Evolutionary conservation across 2,113 vertebrate genomes (phyloP).

Genomic region (Vanacampus margaritifer): DNA sequence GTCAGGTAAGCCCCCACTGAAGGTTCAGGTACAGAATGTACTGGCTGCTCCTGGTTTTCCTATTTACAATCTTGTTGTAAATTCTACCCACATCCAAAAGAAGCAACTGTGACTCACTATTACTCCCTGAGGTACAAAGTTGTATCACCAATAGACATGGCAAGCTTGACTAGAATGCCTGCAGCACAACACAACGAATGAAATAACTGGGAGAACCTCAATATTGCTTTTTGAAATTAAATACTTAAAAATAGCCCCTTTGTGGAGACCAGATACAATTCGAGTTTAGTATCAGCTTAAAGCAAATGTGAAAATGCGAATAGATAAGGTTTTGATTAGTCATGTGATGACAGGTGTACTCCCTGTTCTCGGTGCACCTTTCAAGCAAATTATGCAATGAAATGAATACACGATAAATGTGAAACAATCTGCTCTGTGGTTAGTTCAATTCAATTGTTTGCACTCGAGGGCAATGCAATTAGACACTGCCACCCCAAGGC

Average conservation of each 20-base stretch:
- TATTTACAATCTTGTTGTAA: background rate
- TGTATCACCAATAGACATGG: background rate
- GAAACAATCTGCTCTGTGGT: background rate
- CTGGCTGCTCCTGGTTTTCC: background rate
- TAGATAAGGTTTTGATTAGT: background rate
- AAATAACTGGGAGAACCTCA: background rate
- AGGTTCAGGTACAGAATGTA: background rate
- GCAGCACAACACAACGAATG: background rate
- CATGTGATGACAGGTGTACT: background rate
- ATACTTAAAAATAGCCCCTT: slow-evolving; percentile 13
- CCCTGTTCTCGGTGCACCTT: background rate
- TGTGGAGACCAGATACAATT: slow-evolving; percentile 24
- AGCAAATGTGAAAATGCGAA: slow-evolving; percentile 17
- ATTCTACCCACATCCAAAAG: background rate
- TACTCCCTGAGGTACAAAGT: background rate
- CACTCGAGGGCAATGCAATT: slow-evolving; percentile 1
- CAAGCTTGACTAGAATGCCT: background rate
- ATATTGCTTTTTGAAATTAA: background rate
- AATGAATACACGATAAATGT: background rate
- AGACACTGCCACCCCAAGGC: slow-evolving; percentile 48
- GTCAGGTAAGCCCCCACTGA: background rate
- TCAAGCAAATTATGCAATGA: background rate
- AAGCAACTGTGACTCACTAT: background rate
- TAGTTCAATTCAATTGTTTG: background rate
- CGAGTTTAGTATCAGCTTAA: slow-evolving; percentile 11